Base-by-base conservation (phyloP, 2,888 invertebrate genomes). In the Parapristionchus giblindavisi region DNA sequence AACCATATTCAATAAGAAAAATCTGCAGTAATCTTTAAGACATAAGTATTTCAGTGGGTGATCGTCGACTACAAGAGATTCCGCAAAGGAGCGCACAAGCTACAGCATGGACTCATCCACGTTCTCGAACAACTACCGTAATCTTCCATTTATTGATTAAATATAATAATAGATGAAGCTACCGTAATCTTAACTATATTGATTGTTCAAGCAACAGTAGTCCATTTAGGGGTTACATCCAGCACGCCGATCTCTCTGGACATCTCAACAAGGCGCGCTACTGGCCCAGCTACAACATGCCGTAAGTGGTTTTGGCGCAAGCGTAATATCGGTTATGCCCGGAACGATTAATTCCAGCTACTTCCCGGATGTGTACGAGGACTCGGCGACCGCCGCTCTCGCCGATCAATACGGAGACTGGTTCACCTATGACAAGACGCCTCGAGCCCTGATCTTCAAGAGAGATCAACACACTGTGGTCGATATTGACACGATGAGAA, bases 241-340 rank as follows among this genome's bases (percentile, higher is more conserved):
- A 83, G 8, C 85, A 84, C 65, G 74, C 79, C 27, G 87, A 87
- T 75, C 76, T 84, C 75, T 85, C 83, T 27, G 65, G 76, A 24
- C 80, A 81, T 52, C 77, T 87, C 40, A 78, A 82, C 65, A 76
- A 82, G 29, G 90, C 91, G 76, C 91, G 91, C 38, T 93, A 92
- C 89, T 93, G 94, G 92, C 92, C 93, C 34, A 93, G 92, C 72
- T 92, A 92, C 88, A 93, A 93, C 89, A 90, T 91, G 78, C 91
- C 93, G 63, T 74, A n/a, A 29, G 75, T 21, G 73, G 1, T 8
- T 4, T 3, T 60, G n/a, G 38, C 29, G 48, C 21, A 6, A 48
- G 32, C 48, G 65, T 66, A 48, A 29, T 8, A 63, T 54, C 17
- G 29, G 17, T 11, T 14, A 60, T 32, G 17, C 4, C 5, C 34